Conservation (phyloP, 1,140 invertebrate genomes). For the Caerostris darwini region DNA sequence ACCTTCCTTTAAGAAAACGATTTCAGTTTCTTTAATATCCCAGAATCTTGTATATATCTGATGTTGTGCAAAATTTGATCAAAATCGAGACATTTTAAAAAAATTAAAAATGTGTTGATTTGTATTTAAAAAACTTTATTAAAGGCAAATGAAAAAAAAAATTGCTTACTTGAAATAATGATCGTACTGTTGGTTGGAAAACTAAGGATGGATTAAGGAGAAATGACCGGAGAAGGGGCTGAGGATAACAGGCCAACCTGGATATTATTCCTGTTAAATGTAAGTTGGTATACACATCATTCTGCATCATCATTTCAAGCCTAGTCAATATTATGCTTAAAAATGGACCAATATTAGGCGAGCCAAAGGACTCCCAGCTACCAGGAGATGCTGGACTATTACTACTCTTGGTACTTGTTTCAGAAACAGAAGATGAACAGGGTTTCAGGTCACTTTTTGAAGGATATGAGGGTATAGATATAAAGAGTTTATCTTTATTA, state of each 20-base stretch:
- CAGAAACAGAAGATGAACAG: constrained; percentile 38
- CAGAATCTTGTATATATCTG: no score
- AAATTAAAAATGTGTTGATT: no score
- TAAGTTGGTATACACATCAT: constrained; percentile 93
- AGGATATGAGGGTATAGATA: constrained; percentile 65
- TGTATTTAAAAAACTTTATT: neutral
- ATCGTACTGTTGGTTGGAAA: constrained; percentile 94
- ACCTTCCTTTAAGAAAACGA: no score
- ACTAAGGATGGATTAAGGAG: constrained; percentile 92
- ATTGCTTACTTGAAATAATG: constrained; percentile 83
- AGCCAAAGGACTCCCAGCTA: constrained; percentile 79
- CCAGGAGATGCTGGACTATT: constrained; percentile 80
- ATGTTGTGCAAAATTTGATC: no score
- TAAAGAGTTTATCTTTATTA: constrained; percentile 60
- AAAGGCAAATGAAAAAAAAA: neutral
- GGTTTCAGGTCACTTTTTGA: constrained; percentile 60
- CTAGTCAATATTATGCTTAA: constrained; percentile 90
- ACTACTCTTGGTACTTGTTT: constrained; percentile 70
- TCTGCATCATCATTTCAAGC: constrained; percentile 91
- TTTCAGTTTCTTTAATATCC: no score
- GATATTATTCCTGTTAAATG: constrained; percentile 93
- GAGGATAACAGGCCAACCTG: constrained; percentile 92
- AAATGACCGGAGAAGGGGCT: constrained; percentile 92
- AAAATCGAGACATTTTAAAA: no score
- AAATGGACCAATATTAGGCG: constrained; percentile 87